These are phyloP conservation scores for Tipula vernalis DNA, from an alignment of 2,888 invertebrate species.

Conservation along the genomic window DNA sequence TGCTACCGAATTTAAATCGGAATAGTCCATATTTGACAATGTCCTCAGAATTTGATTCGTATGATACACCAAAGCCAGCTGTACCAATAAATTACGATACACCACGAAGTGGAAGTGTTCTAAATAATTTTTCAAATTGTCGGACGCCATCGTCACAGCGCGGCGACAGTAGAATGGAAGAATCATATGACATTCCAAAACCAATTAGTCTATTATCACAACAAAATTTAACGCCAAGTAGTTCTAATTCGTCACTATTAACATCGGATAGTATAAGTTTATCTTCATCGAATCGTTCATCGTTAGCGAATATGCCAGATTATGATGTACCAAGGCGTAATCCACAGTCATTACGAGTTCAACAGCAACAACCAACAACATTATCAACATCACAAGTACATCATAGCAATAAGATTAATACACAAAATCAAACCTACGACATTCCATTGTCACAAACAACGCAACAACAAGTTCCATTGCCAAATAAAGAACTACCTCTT, in stretches of 20 bases:
- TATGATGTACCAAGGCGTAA: constrained; percentile 52
- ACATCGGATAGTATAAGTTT: constrained; percentile 47
- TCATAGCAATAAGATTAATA: constrained; percentile 14
- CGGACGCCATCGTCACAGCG: constrained; percentile 14
- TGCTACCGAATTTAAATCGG: constrained; percentile 33
- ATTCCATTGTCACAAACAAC: constrained; percentile 36
- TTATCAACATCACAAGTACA: constrained; percentile 15
- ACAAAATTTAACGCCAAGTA: constrained; percentile 51
- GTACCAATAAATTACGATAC: constrained; percentile 43
- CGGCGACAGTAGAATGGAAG: constrained; percentile 26
- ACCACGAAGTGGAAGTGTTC: constrained; percentile 39
- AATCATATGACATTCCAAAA: constrained; percentile 53
- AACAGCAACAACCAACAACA: constrained; percentile 9
- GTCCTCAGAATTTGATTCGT: constrained; percentile 31
- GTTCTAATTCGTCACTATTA: constrained; percentile 51
- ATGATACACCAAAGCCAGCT: constrained; percentile 50
- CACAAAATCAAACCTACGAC: constrained; percentile 42
- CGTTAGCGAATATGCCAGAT: constrained; percentile 47
- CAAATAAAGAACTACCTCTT: constrained; percentile 52
- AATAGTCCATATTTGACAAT: constrained; percentile 27
- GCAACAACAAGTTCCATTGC: constrained; percentile 24
- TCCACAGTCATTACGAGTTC: constrained; percentile 31
- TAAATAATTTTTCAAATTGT: constrained; percentile 21
- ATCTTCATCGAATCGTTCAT: constrained; percentile 40
- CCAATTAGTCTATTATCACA: constrained; percentile 36